These are phyloP conservation scores for Melipona quadrifasciata DNA, from an alignment of 1,140 invertebrate species.

Conservation along the genomic window DNA sequence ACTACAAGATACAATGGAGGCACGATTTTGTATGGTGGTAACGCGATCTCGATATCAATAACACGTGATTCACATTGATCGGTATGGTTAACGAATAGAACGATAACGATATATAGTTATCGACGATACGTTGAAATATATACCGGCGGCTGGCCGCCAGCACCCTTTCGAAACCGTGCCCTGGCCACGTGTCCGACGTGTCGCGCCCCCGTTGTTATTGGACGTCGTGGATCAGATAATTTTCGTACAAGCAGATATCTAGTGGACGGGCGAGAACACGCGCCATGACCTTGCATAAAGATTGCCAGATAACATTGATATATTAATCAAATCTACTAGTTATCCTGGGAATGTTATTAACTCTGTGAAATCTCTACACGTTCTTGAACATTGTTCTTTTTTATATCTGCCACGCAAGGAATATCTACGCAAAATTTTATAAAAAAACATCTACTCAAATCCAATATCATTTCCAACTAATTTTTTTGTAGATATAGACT, in stretches of 20 bases:
- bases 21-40: not conserved
- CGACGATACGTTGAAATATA: conserved; percentile 55
- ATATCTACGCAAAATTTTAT: not conserved
- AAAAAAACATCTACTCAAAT: not conserved
- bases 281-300: conserved; percentile 58
- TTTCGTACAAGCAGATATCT: conserved; percentile 58
- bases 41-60: conserved; percentile 52
- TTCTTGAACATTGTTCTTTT: not conserved
- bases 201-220: conserved; percentile 67
- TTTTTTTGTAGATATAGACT: not conserved
- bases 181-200: conserved; percentile 66
- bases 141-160: conserved; percentile 46
- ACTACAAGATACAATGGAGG: not conserved
- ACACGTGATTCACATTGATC: conserved; percentile 49
- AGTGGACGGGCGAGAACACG: conserved; percentile 23
- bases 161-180: conserved; percentile 60
- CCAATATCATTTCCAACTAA: not conserved
- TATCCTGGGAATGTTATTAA: conserved; percentile 36
- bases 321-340: conserved; percentile 60
- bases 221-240: conserved; percentile 63
- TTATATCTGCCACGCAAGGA: not conserved
- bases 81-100: conserved; percentile 58
- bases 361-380: not conserved
- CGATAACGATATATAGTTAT: conserved; percentile 68
- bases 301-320: conserved; percentile 62